Evolutionary conservation across 2,113 vertebrate genomes (phyloP).

Genomic region (Dipodomys stephensi): DNA sequence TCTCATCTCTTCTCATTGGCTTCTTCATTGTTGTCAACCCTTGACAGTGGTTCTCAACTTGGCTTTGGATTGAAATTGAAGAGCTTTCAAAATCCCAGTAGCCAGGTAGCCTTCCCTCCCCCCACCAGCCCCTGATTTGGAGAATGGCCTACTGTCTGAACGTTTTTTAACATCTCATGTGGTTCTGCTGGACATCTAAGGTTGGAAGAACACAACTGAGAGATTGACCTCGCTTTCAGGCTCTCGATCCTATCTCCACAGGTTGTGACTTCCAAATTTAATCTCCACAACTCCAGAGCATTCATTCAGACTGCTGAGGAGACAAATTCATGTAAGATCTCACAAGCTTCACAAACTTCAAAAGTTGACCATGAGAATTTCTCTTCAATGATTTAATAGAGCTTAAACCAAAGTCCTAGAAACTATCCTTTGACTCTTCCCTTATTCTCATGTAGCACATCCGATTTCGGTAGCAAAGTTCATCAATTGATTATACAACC

Average conservation of each 20-base stretch:
- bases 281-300: conserved; percentile 11
- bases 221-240: not conserved
- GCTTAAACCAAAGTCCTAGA: not conserved
- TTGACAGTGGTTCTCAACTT: not conserved
- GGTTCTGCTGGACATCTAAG: not conserved
- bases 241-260: not conserved
- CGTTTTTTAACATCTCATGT: not conserved
- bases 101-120: not conserved
- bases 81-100: not conserved
- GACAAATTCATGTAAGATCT: not conserved
- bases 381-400: not conserved
- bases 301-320: not conserved
- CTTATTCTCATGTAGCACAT: not conserved
- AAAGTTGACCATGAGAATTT: not conserved
- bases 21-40: no score
- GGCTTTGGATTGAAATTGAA: not conserved
- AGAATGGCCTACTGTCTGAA: not conserved
- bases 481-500: not conserved
- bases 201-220: not conserved
- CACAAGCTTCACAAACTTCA: not conserved
- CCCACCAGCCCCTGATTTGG: not conserved
- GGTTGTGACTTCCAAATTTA: not conserved
- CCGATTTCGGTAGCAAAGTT: not conserved
- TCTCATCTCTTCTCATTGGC: not conserved
- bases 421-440: not conserved